Base-by-base conservation (phyloP, 1,140 invertebrate species). In the Trachymyrmex cornetzi region DNA sequence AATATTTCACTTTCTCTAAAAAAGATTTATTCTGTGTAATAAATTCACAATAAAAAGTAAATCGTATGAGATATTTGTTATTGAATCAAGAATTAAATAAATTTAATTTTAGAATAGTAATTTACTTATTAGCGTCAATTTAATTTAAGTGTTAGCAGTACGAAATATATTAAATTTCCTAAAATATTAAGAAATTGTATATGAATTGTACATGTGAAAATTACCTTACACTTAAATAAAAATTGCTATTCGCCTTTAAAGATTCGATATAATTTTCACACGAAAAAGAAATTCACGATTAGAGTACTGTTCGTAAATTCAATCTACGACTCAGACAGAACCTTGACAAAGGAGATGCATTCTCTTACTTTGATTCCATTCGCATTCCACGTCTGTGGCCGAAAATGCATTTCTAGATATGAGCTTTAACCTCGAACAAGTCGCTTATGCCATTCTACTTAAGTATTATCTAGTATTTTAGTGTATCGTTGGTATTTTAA, bases 201-300 rank as follows among this genome's bases (percentile, higher is more conserved):
- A 30, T 34, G 30, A 55, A 7, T 9, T 34, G 24, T 12, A n/a
- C 6, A 7, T 30, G 14, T 27, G 9, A 24, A 1, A 14, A 69
- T 67, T 66, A 11, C 24, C 38, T 69, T 11, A n/a, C 2, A 34
- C 5, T 69, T 48, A 24, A 71, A 71, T 71, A 81, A 71, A 81
- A 69, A 7, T 57, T 55, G 27, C 63, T 57, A 57, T 44, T 81
- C 14, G 53, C 2, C 16, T 44, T 9, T 74, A 61, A 81, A 81
- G 5, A 34, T 77, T 67, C 4, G 0, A 57, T 19, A 81, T 71
- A 71, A 81, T 81, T 81, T 81, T 71, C 14, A n/a, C 5, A 50
- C 9, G 16, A 69, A 71, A 81, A 57, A 57, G 55, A 44, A 59
- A 12, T 57, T 57, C 22, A 14, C 5, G 50, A 6, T 50, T 80